These are phyloP conservation scores for Heliangelus exortis DNA, from an alignment of 2,797 vertebrate species.

Conservation along the genomic window DNA sequence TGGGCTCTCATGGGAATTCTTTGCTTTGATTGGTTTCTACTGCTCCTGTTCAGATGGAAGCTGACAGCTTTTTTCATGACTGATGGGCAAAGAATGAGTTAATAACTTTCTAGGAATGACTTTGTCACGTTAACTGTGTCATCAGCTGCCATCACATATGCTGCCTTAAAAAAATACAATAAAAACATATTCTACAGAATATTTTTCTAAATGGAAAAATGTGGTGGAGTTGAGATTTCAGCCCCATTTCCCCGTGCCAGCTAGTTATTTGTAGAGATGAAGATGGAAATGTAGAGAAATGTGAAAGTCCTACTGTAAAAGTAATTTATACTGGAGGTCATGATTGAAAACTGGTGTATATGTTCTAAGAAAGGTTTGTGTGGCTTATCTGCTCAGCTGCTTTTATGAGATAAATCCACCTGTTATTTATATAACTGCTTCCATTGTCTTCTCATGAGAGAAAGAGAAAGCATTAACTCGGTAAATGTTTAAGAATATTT, in stretches of 20 bases:
- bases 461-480: neutral
- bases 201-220: neutral
- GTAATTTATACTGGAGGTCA: neutral
- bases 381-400: neutral
- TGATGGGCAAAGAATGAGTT: slow-evolving; percentile 10
- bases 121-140: slow-evolving; percentile 14
- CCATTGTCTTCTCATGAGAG: neutral
- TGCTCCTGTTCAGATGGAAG: neutral
- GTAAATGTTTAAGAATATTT: neutral
- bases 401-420: neutral
- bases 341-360: neutral
- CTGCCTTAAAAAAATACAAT: neutral
- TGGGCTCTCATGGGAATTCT: neutral
- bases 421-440: neutral
- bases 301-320: neutral
- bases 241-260: neutral
- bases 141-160: neutral
- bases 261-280: neutral
- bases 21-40: neutral
- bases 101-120: neutral
- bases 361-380: neutral
- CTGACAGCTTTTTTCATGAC: neutral
- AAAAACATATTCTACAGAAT: neutral
- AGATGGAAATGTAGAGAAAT: neutral
- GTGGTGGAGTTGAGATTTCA: neutral